Base-by-base conservation (phyloP, 2,113 vertebrate species). In the Girardinichthys multiradiatus region DNA sequence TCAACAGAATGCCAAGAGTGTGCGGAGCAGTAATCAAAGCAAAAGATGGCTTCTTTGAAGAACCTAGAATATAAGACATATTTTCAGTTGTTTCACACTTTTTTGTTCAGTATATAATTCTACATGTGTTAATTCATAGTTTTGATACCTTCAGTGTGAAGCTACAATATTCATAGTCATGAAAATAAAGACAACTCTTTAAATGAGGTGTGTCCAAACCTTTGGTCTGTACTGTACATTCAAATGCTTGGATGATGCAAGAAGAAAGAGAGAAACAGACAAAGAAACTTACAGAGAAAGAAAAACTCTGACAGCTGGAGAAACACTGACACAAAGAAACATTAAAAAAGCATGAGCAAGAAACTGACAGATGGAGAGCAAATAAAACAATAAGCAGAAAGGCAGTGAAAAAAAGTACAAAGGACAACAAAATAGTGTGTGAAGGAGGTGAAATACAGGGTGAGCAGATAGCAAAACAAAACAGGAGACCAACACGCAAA, bases 291-390 rank as follows among this genome's bases (percentile, higher is more conserved):
- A 91, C 90, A 93, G 90, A 92, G 57, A 93, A 77, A 91, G 92
- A 89, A 84, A 91, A 90, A 92, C 87, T 91, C 90, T 93, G 92
- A 92, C 92, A 93, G 90, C 92, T 85, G 77, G 90, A 90, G 82
- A 92, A 88, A 90, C 92, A 93, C 92, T 93, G 86, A 88, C 70
- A 72, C 72, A 69, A 68, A 91, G 83, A 89, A 91, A 81, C 76
- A 42, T n/a, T 35, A 24, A 51, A 86, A 82, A 76, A 79, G 70
- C 14, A 12, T 90, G 77, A 91, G 87, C 88, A 27, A 68, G 63
- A 85, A 81, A 83, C 71, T 8, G 59, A 81, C 79, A 33, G 77
- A 87, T 61, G n/a, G 31, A 73, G 39, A 80, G 72, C 76, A 72
- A 83, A 82, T 39, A 57, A 83, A 72, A 9, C 69, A 59, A 70